phyloP scores from a whole-genome alignment of 2,113 vertebrate species.

The Mionectes macconnelli region DNA sequence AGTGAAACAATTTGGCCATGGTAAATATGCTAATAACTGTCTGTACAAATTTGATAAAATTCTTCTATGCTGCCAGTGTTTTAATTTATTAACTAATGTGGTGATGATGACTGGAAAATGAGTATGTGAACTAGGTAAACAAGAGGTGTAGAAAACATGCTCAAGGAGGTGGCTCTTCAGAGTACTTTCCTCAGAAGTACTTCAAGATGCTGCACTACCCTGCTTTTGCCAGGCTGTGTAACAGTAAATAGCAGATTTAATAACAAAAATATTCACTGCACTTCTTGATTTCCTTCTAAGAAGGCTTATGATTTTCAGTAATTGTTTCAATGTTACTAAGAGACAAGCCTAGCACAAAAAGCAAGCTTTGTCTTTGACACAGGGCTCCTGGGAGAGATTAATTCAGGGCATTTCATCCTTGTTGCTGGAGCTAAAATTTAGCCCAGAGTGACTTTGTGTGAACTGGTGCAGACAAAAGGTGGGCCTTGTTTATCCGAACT shows the following conservation, averaged over 20 bases:
- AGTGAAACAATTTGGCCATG: neutral
- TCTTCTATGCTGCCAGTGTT: neutral
- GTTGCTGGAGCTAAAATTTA: neutral
- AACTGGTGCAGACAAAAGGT: neutral
- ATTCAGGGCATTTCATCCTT: neutral
- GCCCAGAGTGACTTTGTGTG: neutral
- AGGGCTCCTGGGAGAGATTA: neutral
- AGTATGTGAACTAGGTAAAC: neutral
- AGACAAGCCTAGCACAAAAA: neutral
- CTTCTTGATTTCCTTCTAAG: neutral
- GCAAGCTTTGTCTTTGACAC: neutral
- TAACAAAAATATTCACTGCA: neutral
- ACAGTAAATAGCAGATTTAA: neutral
- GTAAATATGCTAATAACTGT: conserved; percentile 39
- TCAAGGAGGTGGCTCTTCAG: neutral
- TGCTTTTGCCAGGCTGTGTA: neutral
- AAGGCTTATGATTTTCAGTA: neutral
- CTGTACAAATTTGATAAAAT: conserved; percentile 39
- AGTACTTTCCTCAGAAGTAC: neutral
- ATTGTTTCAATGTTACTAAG: neutral
- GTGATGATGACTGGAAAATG: neutral
- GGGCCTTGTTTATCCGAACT: neutral
- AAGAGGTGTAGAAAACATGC: neutral
- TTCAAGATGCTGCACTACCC: neutral
- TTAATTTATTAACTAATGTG: conserved; percentile 26